Base-by-base conservation (phyloP, 2,113 vertebrate species). In the Hystrix cristata region DNA sequence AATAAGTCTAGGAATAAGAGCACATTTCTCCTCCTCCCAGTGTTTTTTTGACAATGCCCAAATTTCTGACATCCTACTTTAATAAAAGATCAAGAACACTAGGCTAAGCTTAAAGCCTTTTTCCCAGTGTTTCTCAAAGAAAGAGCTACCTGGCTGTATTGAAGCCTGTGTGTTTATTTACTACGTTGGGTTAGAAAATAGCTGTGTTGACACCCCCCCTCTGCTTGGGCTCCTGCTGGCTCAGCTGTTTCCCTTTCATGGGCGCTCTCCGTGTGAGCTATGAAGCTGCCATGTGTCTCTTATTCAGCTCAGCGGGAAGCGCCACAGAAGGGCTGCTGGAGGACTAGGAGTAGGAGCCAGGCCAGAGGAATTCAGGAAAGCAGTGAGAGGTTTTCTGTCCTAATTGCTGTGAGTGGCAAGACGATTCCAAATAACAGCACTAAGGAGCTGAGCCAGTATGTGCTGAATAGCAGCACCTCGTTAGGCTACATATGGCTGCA, bases 291-390 rank as follows among this genome's bases (percentile, higher is more conserved):
- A 71, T 76, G 93, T 93, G 88, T 95, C 76, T 97, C 95, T 94
- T 95, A 88, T 91, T 98, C 81, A 43, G 92, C 95, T 91, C 95
- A 97, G 97, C 84, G 72, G 92, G 94, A 93, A 80, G 67, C 55
- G 9, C 34, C 38, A 76, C 94, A 96, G 96, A 95, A 87, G 92
- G 76, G 19, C 5, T 96, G 95, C 53, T 60, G 23, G 60, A 76
- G 85, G 34, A 7, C 92, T 48, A 10, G 78, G 57, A 71, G 25
- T 55, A 79, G 87, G 76, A 97, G 27, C 55, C 78, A 76, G 83
- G 88, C 95, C 95, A 92, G 38, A 76, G 78, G 65, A 65, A 95
- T 67, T 92, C 48, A 67, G 14, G 67, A 53, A 92, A 90, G 14
- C 48, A 21, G 23, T 23, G 14, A 74, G 29, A 57, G 78, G 18